Evolutionary conservation across 2,888 invertebrate genomes (phyloP), one percentile per base, ranked within the genome.

Genomic region (Acronicta aceris): DNA sequence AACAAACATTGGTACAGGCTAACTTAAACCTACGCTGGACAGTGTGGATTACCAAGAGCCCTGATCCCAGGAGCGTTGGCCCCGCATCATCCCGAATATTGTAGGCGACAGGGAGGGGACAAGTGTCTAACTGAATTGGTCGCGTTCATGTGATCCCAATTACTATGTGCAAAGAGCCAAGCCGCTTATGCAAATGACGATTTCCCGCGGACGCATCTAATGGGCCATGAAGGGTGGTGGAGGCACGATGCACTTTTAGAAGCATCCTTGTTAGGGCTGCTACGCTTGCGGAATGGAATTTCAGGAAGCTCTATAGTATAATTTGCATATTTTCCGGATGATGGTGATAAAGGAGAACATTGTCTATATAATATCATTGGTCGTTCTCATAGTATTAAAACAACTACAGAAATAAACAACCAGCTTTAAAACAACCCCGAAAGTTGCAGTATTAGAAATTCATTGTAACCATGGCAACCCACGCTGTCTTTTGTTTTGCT

Each of bases 101-200:
- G 59, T 65, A 55, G 45, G 66, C 66, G 62, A 65, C 71, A 71
- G 71, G 60, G 77, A 74, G 79, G 78, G 67, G 66, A 61, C 71
- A 64, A 55, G 81, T 87, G 71, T 84, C 92, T 81, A 72, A 67
- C 69, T 79, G 87, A 66, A 81, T 73, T 89, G 90, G 94, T 81
- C 85, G 79, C 81, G 82, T 78, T 76, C 87, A 87, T 88, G 90
- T 91, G 92, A 92, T 92, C 91, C 91, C 92, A 93, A 94, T 93
- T 93, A 94, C 93, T 88, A 89, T 89, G 92, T 91, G 92, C 89
- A 89, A 90, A 89, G 91, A 89, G 86, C 88, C 89, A 91, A 93
- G 93, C 93, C 93, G 94, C 91, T 94, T 94, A 94, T 94, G 94
- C 93, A 94, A 94, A 94, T 94, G 91, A 89, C 89, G 91, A 90